A percentile compares a stretch with the other conserved stretches of the same genome.
Evolutionary conservation across 1,140 invertebrate genomes (phyloP).

Genomic region (Stegodyphus dumicola): DNA sequence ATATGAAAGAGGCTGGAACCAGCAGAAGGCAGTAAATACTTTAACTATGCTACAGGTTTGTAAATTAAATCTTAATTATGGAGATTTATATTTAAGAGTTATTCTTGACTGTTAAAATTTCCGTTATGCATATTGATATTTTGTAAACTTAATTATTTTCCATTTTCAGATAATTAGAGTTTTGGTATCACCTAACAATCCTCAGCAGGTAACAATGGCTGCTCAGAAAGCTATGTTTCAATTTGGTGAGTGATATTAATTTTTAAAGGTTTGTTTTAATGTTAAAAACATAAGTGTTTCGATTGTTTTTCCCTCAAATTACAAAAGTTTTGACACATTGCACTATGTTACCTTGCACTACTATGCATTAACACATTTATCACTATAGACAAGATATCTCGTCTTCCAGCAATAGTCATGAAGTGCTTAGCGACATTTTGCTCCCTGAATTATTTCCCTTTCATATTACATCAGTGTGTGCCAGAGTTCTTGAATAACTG

Average conservation of each 20-base stretch:
- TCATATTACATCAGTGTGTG: too few relatives aligned
- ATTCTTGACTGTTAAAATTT: not conserved
- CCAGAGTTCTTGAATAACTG: too few relatives aligned
- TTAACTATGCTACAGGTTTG: slow-evolving; percentile 86
- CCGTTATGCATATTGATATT: not conserved
- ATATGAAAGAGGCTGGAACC: slow-evolving; percentile 82
- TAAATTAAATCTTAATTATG: slow-evolving; percentile 2
- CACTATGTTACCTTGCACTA: too few relatives aligned
- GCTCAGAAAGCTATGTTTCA: slow-evolving; percentile 91
- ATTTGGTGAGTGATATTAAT: slow-evolving; percentile 73
- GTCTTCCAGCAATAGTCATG: too few relatives aligned
- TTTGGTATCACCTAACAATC: slow-evolving; percentile 89
- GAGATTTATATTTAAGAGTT: not conserved
- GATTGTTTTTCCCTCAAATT: too few relatives aligned
- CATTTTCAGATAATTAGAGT: slow-evolving; percentile 79
- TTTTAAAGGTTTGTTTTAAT: not conserved
- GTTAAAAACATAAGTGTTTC: not conserved
- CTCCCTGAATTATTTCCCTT: too few relatives aligned
- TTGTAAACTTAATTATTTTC: slow-evolving; percentile 2
- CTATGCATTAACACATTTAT: too few relatives aligned
- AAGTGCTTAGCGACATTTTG: too few relatives aligned
- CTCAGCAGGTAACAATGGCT: slow-evolving; percentile 79
- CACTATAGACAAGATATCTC: too few relatives aligned
- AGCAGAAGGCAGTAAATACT: slow-evolving; percentile 95
- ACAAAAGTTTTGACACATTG: too few relatives aligned